Evolutionary conservation across 2,797 vertebrate species (phyloP).

Genomic region (Limnodromus scolopaceus): DNA sequence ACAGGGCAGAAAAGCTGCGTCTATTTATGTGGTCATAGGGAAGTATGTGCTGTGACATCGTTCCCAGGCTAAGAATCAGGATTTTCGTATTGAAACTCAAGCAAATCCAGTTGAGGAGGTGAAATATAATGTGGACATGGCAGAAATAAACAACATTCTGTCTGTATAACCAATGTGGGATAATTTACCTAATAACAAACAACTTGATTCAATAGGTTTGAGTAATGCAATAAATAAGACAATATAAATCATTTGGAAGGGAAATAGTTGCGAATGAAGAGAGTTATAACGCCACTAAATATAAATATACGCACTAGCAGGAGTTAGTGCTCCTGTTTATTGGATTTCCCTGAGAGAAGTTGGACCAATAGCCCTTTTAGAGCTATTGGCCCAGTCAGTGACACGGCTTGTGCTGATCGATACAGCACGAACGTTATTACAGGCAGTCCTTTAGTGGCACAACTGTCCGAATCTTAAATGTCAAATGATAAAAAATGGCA

Average conservation of each 20-base stretch:
- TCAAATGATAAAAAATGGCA: background rate
- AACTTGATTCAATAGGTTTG: background rate
- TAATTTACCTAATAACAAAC: background rate
- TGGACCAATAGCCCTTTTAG: background rate
- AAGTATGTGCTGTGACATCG: accelerated
- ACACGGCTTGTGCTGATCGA: background rate
- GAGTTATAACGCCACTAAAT: background rate
- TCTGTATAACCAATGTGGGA: background rate
- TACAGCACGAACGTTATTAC: background rate
- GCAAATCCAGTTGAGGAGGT: background rate
- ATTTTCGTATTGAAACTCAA: background rate
- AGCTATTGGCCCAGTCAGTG: background rate
- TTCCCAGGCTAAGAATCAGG: background rate
- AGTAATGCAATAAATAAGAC: background rate
- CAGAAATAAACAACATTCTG: background rate
- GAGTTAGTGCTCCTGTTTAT: background rate
- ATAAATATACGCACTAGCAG: background rate
- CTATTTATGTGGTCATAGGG: background rate
- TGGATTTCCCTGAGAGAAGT: background rate
- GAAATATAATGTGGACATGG: background rate
- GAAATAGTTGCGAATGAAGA: background rate
- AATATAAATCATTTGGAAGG: background rate
- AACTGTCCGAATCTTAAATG: background rate
- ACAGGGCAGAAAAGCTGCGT: background rate
- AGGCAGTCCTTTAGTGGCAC: background rate